A percentile compares a stretch with the other conserved stretches of the same genome.
Conservation (phyloP, 2,888 invertebrate species). For the Ormyrus nitidulus region DNA sequence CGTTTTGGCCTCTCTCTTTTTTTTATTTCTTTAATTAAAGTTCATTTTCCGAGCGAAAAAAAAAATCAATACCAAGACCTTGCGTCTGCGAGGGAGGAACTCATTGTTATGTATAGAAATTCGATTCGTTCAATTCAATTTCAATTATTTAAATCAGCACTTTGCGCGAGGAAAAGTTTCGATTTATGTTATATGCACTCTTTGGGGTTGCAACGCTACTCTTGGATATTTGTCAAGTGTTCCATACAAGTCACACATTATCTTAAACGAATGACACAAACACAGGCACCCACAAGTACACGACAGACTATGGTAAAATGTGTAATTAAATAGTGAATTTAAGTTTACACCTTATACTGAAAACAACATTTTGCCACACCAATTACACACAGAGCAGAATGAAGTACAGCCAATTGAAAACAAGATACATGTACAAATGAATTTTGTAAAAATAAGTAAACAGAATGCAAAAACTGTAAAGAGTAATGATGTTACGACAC, state of each 20-base stretch:
- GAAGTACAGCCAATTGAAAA: background rate
- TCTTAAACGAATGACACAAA: slow-evolving; percentile 49
- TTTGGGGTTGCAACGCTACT: slow-evolving; percentile 72
- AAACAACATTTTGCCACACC: slow-evolving; percentile 45
- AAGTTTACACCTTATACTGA: slow-evolving; percentile 39
- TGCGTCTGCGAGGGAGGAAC: slow-evolving; percentile 3
- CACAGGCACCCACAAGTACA: slow-evolving; percentile 42
- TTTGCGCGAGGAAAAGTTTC: slow-evolving; percentile 20
- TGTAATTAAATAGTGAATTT: slow-evolving; percentile 1
- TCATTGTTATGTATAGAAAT: slow-evolving; percentile 41
- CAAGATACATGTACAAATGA: slow-evolving; percentile 9
- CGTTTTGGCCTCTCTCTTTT: slow-evolving; percentile 8
- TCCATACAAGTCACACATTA: slow-evolving; percentile 58
- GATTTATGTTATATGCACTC: slow-evolving; percentile 66
- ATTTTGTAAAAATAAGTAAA: slow-evolving; percentile 38
- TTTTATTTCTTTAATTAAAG: slow-evolving; percentile 50
- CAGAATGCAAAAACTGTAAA: slow-evolving; percentile 27
- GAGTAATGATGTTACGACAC: slow-evolving; percentile 21
- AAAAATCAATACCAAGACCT: slow-evolving; percentile 24
- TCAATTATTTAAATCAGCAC: slow-evolving; percentile 15
- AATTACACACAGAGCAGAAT: slow-evolving; percentile 1
- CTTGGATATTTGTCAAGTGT: slow-evolving; percentile 72
- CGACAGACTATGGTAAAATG: slow-evolving; percentile 3
- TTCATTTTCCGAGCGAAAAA: slow-evolving; percentile 37
- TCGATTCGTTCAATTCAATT: slow-evolving; percentile 26